Evolutionary conservation across 2,888 invertebrate species (phyloP).

Genomic region (Netelia virgata): DNA sequence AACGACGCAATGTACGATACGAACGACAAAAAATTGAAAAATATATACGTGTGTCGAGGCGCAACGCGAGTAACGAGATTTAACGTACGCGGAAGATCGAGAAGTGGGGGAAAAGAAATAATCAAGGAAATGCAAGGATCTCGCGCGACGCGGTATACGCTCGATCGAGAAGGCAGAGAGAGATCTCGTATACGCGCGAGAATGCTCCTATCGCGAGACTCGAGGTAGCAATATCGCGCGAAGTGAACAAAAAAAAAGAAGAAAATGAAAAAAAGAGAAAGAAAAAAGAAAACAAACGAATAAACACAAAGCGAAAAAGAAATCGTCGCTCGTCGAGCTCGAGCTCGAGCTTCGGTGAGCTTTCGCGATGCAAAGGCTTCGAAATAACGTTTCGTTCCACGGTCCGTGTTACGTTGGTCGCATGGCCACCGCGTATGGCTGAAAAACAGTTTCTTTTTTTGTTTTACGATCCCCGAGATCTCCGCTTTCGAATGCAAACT

Average conservation of each 20-base stretch:
- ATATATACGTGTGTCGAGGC: not conserved
- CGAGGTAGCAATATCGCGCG: not conserved
- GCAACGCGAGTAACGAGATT: no score
- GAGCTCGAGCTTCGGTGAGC: not conserved
- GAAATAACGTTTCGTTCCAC: not conserved
- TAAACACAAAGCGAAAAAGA: conserved; percentile 40
- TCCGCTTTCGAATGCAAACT: not conserved
- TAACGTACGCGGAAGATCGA: not conserved
- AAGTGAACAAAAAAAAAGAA: conserved; percentile 2
- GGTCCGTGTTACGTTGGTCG: not conserved
- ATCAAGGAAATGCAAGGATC: conserved; percentile 16
- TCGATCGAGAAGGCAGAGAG: not conserved
- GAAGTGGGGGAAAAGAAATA: not conserved
- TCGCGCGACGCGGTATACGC: not conserved
- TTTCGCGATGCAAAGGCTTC: not conserved
- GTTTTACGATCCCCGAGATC: not conserved
- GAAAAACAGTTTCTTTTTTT: not conserved
- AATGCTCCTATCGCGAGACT: not conserved
- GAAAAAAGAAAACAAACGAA: conserved; percentile 58
- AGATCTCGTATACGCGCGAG: not conserved
- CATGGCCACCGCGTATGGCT: no score
- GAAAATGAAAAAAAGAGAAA: conserved; percentile 57
- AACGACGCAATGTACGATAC: not conserved
- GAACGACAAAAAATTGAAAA: conserved; percentile 3
- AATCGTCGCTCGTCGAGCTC: not conserved